Percentiles rank a stretch among this genome's conserved stretches.
Evolutionary conservation across 2,888 invertebrate genomes (phyloP).

Genomic region (Dimorphilus gyrociliatus): DNA sequence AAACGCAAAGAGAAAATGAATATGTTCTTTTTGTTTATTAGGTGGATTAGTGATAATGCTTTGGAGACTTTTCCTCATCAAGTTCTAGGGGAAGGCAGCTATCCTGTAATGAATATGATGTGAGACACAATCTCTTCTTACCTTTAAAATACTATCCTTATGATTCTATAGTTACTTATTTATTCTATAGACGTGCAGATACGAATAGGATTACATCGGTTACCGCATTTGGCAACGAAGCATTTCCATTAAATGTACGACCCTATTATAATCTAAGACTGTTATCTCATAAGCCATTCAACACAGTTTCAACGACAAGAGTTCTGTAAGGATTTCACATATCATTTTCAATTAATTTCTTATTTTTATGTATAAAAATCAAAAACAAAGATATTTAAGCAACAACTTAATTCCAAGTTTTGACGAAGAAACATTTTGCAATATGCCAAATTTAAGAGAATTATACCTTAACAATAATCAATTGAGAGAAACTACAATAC

Average conservation of each 20-base stretch:
- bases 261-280: too few species aligned
- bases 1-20: too few species aligned
- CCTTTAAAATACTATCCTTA: background rate
- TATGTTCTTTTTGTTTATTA: too few species aligned
- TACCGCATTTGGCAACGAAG: too few species aligned
- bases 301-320: background rate
- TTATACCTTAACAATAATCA: slow-evolving; percentile 13
- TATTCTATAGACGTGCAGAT: too few species aligned
- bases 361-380: too few species aligned
- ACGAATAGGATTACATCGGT: too few species aligned
- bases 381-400: slow-evolving; percentile 14
- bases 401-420: slow-evolving; percentile 13
- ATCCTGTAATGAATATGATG: slow-evolving; percentile 13
- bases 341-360: background rate
- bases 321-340: background rate
- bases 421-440: slow-evolving; percentile 13
- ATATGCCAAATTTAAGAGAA: slow-evolving; percentile 9
- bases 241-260: too few species aligned
- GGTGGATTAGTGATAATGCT: slow-evolving; percentile 20
- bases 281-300: too few species aligned
- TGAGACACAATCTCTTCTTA: slow-evolving; percentile 8
- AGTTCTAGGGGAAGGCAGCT: slow-evolving; percentile 14
- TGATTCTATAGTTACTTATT: too few species aligned
- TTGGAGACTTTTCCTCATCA: slow-evolving; percentile 19
- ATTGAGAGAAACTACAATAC: slow-evolving; percentile 15